phyloP scores from a whole-genome alignment of 2,797 vertebrate species.

The Adrianichthys oophorus region DNA sequence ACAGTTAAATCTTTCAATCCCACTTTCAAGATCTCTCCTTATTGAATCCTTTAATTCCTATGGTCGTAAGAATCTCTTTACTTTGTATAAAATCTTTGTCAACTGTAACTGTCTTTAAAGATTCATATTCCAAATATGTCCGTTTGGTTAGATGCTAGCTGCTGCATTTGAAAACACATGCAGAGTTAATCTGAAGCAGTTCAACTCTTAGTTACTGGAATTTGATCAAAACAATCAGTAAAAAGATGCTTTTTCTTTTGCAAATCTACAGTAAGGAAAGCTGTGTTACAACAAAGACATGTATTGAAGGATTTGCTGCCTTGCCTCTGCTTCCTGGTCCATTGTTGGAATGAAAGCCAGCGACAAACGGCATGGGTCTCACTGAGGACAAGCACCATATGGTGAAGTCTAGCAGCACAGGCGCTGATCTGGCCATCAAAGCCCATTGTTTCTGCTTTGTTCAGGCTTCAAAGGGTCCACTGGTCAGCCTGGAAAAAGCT shows the following conservation, averaged over 20 bases:
- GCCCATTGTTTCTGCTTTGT: constrained; percentile 73
- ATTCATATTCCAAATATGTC: too few relatives aligned
- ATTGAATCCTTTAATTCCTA: too few relatives aligned
- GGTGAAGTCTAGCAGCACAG: constrained; percentile 58
- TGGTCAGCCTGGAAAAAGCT: constrained; percentile 58
- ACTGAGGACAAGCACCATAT: constrained; percentile 69
- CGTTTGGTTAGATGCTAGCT: too few relatives aligned
- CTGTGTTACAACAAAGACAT: constrained; percentile 24
- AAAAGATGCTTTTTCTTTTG: constrained; percentile 1
- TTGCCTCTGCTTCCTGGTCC: constrained; percentile 18
- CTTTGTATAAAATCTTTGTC: too few relatives aligned
- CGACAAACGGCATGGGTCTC: constrained; percentile 41
- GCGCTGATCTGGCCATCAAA: constrained; percentile 72
- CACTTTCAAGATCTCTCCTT: too few relatives aligned
- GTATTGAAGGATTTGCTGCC: constrained; percentile 51
- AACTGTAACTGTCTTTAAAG: too few relatives aligned
- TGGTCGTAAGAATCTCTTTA: too few relatives aligned
- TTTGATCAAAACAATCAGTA: neutral
- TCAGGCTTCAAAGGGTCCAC: constrained; percentile 72
- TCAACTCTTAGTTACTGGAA: neutral
- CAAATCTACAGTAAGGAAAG: constrained; percentile 4
- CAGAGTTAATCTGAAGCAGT: neutral
- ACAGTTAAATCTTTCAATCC: too few relatives aligned
- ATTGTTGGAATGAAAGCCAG: constrained; percentile 56
- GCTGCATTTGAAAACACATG: neutral